These are phyloP conservation scores for Phengaris alcon DNA, from an alignment of 2,888 invertebrate species.

Conservation along the genomic window DNA sequence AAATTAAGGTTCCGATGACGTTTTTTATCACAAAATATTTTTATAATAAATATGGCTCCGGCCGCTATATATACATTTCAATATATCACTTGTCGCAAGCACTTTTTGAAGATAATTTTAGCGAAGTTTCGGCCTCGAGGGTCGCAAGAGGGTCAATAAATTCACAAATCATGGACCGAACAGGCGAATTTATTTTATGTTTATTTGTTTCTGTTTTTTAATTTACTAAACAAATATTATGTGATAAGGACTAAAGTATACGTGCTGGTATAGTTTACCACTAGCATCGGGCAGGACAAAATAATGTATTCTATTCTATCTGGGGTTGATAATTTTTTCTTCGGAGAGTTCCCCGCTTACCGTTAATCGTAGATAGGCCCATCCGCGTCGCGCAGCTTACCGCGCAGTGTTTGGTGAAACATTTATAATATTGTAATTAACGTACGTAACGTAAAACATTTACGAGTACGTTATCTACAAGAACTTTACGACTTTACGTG, in stretches of 20 bases:
- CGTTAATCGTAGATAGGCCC: too few relatives aligned
- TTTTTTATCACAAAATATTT: not conserved
- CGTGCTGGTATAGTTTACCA: too few relatives aligned
- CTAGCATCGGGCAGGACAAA: too few relatives aligned
- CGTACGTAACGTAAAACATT: not conserved
- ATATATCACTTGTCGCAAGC: slow-evolving; percentile 13
- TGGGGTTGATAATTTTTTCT: too few relatives aligned
- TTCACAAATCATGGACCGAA: slow-evolving; percentile 1
- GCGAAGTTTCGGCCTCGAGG: not conserved
- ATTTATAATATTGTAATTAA: not conserved
- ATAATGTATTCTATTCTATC: too few relatives aligned
- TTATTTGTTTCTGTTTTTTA: not conserved
- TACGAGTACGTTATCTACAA: not conserved
- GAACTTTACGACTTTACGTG: not conserved
- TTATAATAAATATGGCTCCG: not conserved
- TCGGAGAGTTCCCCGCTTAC: too few relatives aligned
- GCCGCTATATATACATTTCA: not conserved
- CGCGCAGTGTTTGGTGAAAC: not conserved
- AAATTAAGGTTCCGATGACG: not conserved
- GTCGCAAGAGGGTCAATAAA: not conserved
- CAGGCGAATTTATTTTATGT: not conserved
- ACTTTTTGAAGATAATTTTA: slow-evolving; percentile 18
- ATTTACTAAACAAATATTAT: not conserved
- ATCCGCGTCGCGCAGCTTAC: too few relatives aligned
- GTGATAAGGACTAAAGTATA: too few relatives aligned